Percentiles rank a stretch among this genome's conserved stretches.
Conservation (phyloP, 2,888 invertebrate genomes). For the Patella depressa region DNA sequence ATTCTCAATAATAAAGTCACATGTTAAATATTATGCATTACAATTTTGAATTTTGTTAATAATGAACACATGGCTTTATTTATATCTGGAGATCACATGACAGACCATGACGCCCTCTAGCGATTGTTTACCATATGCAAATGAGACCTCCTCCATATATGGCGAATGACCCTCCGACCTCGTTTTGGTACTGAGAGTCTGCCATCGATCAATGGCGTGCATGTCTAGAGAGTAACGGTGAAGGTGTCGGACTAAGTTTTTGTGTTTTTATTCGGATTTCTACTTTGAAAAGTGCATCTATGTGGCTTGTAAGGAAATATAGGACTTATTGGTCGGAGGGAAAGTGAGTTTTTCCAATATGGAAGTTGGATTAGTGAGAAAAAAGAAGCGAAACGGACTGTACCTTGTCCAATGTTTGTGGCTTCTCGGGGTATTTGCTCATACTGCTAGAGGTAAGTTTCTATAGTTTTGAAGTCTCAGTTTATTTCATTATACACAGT, state of each 20-base stretch:
- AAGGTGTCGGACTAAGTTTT: slow-evolving; percentile 1
- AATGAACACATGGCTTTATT: neutral
- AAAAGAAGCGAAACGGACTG: slow-evolving; percentile 11
- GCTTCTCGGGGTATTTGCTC: neutral
- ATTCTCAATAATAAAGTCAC: too few species aligned
- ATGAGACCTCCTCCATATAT: slow-evolving; percentile 4
- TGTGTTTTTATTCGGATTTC: slow-evolving; percentile 6
- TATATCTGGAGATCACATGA: neutral
- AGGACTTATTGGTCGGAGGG: slow-evolving; percentile 10
- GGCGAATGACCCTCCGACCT: slow-evolving; percentile 9
- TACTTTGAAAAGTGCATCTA: slow-evolving; percentile 10
- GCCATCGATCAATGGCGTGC: slow-evolving; percentile 7
- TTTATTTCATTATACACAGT: too few species aligned
- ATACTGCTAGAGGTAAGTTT: neutral
- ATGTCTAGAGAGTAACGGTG: neutral
- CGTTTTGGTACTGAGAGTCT: neutral
- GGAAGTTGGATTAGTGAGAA: slow-evolving; percentile 10
- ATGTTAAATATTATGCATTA: too few species aligned
- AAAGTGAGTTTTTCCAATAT: slow-evolving; percentile 10
- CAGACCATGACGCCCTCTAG: neutral
- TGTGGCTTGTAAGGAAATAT: slow-evolving; percentile 13
- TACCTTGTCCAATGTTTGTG: slow-evolving; percentile 5
- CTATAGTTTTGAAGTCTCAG: too few species aligned
- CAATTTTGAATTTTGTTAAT: too few species aligned
- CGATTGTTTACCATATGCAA: slow-evolving; percentile 6